These are phyloP conservation scores for Aphelocoma californica DNA, from an alignment of 2,797 vertebrate species.

Conservation along the genomic window DNA sequence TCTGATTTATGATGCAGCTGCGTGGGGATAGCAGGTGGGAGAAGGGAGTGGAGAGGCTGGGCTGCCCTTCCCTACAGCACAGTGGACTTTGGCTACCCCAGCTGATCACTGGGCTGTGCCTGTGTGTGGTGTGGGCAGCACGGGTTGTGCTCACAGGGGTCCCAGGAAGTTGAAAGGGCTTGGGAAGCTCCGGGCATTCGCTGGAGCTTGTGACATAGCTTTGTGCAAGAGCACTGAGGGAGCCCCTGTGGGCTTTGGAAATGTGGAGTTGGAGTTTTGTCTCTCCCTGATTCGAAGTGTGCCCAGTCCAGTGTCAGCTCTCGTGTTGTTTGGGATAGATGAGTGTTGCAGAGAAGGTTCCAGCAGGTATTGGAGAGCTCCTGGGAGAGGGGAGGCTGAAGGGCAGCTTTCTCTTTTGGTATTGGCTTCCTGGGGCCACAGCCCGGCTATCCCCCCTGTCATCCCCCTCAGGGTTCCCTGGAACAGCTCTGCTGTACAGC, in stretches of 20 bases:
- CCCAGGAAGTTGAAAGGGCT: background rate
- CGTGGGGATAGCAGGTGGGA: background rate
- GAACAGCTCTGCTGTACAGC: background rate
- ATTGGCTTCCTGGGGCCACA: background rate
- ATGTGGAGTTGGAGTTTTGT: background rate
- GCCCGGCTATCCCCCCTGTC: background rate
- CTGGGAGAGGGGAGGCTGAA: background rate
- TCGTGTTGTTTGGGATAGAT: background rate
- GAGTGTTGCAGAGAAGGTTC: background rate
- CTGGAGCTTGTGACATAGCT: background rate
- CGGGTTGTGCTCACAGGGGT: fast-evolving
- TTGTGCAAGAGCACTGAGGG: fast-evolving
- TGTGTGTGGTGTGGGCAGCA: fast-evolving
- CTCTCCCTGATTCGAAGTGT: background rate
- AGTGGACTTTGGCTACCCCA: background rate
- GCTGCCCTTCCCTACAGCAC: background rate
- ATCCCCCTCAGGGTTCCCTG: background rate
- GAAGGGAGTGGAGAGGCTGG: background rate
- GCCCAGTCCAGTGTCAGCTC: background rate
- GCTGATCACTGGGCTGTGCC: background rate
- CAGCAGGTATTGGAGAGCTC: background rate
- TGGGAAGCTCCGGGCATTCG: fast-evolving
- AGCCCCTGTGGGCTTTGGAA: background rate
- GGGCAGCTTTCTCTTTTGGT: background rate
- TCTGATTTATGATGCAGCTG: background rate